Conservation (phyloP, 1,140 invertebrate genomes). For the Danaus melanippus region DNA sequence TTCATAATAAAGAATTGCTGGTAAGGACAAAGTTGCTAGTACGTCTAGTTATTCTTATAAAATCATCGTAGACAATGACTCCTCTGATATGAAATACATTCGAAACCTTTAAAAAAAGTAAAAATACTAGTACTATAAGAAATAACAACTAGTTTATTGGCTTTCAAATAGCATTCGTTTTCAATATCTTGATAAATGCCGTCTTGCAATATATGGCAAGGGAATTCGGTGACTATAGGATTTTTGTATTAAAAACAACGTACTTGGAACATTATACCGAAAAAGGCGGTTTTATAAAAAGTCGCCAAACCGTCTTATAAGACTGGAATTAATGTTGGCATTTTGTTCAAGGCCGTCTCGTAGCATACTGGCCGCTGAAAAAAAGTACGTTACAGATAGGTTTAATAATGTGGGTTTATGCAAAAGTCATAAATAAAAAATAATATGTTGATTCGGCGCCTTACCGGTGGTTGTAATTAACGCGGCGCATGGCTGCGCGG, state of each 20-base stretch:
- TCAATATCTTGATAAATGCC: conserved; percentile 46
- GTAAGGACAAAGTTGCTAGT: no score
- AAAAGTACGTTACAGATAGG: conserved; percentile 42
- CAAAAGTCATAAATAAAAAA: conserved; percentile 58
- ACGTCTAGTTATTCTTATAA: no score
- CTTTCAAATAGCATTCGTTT: conserved; percentile 38
- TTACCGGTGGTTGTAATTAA: conserved; percentile 67
- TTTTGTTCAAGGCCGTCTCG: conserved; percentile 52
- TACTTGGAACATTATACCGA: conserved; percentile 42
- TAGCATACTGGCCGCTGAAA: conserved; percentile 34
- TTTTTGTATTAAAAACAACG: conserved; percentile 51
- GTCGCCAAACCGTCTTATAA: conserved; percentile 44
- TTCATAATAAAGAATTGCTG: no score
- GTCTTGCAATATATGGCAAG: conserved; percentile 56
- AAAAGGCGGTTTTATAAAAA: conserved; percentile 44
- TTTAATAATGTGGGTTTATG: conserved; percentile 54
- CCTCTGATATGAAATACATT: conserved; percentile 13
- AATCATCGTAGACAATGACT: no score
- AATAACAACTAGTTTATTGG: conserved; percentile 41
- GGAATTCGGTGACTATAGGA: conserved; percentile 63
- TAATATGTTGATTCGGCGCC: conserved; percentile 61
- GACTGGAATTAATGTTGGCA: conserved; percentile 55
- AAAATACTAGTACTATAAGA: conserved; percentile 28
- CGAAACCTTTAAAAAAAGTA: conserved; percentile 26
- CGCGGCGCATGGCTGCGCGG: conserved; percentile 46